These are phyloP conservation scores for Drosophila mimica DNA, from an alignment of 2,888 invertebrate genomes.

Conservation along the genomic window DNA sequence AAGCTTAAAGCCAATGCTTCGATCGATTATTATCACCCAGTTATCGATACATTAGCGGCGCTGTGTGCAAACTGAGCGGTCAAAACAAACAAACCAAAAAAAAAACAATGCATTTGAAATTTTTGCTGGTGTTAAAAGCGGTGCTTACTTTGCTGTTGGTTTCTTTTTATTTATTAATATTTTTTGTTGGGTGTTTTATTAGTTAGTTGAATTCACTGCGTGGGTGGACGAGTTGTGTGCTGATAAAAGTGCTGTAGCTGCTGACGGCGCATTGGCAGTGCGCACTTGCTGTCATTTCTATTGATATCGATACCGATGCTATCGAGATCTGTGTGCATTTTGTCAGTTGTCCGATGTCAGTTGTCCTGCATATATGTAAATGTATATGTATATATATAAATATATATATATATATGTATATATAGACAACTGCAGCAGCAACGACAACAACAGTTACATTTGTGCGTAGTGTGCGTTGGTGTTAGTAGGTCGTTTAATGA, in stretches of 20 bases:
- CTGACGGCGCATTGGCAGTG: slow-evolving; percentile 58
- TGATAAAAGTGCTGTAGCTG: slow-evolving; percentile 72
- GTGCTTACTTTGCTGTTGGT: slow-evolving; percentile 75
- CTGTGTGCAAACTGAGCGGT: slow-evolving; percentile 47
- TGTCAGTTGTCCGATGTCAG: slow-evolving; percentile 42
- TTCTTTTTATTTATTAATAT: slow-evolving; percentile 19
- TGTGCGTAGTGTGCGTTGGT: slow-evolving; percentile 65
- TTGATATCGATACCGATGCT: slow-evolving; percentile 50
- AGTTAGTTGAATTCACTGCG: slow-evolving; percentile 63
- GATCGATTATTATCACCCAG: slow-evolving; percentile 35
- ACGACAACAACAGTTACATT: slow-evolving; percentile 55
- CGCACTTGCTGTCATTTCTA: slow-evolving; percentile 58
- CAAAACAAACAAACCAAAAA: slow-evolving; percentile 53
- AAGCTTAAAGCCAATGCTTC: slow-evolving; percentile 12
- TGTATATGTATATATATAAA: background rate
- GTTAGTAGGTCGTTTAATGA: slow-evolving; percentile 66
- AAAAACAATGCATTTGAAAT: slow-evolving; percentile 26
- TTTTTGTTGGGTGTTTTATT: slow-evolving; percentile 48
- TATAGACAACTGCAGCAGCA: slow-evolving; percentile 35
- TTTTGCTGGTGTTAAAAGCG: slow-evolving; percentile 47
- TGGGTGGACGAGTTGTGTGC: slow-evolving; percentile 77
- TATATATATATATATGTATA: background rate
- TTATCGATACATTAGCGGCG: slow-evolving; percentile 56
- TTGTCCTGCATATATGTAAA: slow-evolving; percentile 21
- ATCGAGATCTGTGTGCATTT: slow-evolving; percentile 74